Percentiles rank a stretch among this genome's conserved stretches.
These are phyloP conservation scores for Eupelmus urozonus DNA, from an alignment of 2,888 invertebrate genomes.

Conservation along the genomic window DNA sequence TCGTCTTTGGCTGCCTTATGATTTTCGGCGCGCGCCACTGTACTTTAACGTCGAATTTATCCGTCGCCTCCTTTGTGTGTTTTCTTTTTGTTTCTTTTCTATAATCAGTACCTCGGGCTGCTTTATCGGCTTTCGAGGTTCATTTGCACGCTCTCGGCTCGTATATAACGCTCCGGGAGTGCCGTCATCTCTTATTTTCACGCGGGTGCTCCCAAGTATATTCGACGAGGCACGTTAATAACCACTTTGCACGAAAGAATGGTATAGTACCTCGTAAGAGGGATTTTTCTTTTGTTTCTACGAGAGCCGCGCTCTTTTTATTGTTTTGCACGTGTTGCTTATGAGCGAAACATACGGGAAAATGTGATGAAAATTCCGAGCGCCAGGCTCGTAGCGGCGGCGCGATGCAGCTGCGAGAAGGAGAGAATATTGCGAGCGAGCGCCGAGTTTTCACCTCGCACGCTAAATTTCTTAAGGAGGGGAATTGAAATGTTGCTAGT, in stretches of 20 bases:
- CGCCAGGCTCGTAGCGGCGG: background rate
- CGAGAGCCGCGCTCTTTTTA: background rate
- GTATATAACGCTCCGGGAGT: constrained; percentile 26
- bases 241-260: constrained; percentile 18
- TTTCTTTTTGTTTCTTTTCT: background rate
- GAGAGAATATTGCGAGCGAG: background rate
- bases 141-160: constrained; percentile 41
- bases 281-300: constrained; percentile 24
- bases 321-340: constrained; percentile 8
- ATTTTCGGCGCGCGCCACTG: no score
- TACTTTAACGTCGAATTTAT: no score
- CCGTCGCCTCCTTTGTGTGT: background rate
- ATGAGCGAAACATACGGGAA: background rate
- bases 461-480: background rate
- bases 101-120: background rate
- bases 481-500: background rate
- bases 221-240: constrained; percentile 17
- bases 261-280: background rate
- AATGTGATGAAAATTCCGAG: constrained; percentile 4
- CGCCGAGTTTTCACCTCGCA: background rate
- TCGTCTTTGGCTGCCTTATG: no score
- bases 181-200: constrained; percentile 46
- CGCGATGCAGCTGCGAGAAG: background rate
- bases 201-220: background rate
- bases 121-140: constrained; percentile 40